These are phyloP conservation scores for Propithecus coquereli DNA, from an alignment of 2,113 vertebrate genomes.

Conservation along the genomic window DNA sequence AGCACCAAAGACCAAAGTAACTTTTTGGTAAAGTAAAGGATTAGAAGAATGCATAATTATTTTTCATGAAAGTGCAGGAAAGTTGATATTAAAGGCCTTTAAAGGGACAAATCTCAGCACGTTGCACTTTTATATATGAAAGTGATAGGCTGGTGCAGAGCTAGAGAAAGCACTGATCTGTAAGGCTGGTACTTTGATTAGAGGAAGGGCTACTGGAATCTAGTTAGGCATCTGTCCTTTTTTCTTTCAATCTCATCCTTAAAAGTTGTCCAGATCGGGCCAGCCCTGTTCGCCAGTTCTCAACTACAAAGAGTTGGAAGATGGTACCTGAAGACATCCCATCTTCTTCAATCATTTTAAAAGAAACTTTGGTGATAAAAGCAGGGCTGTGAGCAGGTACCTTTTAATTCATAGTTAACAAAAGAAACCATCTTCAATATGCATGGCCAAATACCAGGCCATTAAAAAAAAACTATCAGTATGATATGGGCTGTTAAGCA, in stretches of 20 bases:
- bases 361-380: conserved; percentile 44
- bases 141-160: neutral
- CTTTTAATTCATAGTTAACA: conserved; percentile 34
- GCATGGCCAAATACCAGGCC: neutral
- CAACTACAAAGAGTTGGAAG: conserved; percentile 56
- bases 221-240: conserved; percentile 24
- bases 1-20: conserved; percentile 31
- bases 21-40: conserved; percentile 46
- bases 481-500: neutral
- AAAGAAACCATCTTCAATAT: conserved; percentile 20
- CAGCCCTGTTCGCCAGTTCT: neutral
- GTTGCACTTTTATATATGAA: conserved; percentile 63
- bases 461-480: neutral
- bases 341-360: conserved; percentile 40
- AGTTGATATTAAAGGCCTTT: conserved; percentile 59
- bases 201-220: conserved; percentile 26
- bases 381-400: neutral
- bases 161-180: neutral
- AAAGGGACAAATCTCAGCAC: conserved; percentile 61
- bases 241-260: conserved; percentile 47
- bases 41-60: conserved; percentile 68
- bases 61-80: conserved; percentile 64
- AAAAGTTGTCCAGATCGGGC: neutral
- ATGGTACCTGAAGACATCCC: neutral
- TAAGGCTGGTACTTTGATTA: conserved; percentile 60